phyloP scores from a whole-genome alignment of 37 sponge, comb jelly and placozoan species.

The Cliona cf. orientalis region DNA sequence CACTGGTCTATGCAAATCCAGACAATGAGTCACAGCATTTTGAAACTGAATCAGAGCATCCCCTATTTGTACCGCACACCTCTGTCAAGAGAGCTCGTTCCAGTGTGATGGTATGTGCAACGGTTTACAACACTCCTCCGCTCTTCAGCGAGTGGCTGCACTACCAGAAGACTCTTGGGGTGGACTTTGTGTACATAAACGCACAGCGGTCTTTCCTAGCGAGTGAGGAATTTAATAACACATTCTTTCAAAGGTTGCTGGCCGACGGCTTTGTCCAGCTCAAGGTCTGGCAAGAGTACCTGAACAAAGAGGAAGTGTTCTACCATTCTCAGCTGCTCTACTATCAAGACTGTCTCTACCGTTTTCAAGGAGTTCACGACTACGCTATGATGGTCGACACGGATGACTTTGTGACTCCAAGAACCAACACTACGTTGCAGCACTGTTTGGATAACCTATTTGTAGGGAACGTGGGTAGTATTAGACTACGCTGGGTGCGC shows the following conservation, averaged over 20 bases:
- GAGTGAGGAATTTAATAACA: not conserved
- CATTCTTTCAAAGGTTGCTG: not conserved
- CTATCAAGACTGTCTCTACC: slow-evolving; percentile 6
- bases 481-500: not conserved
- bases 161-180: slow-evolving; percentile 8
- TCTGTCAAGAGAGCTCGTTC: no score
- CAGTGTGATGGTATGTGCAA: not conserved
- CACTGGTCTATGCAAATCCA: no score
- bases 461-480: not conserved
- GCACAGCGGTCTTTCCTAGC: not conserved
- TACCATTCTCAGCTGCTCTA: slow-evolving; percentile 1
- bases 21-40: no score
- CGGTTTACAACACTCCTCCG: not conserved
- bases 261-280: not conserved
- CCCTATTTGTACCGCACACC: no score
- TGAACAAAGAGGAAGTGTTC: not conserved
- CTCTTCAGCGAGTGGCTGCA: not conserved
- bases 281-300: not conserved
- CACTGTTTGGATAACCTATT: not conserved
- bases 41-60: no score
- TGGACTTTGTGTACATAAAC: not conserved
- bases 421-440: not conserved
- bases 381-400: not conserved
- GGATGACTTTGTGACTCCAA: slow-evolving; percentile 7
- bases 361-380: not conserved